Conservation (phyloP, 2,888 invertebrate species). For the Rhagophthalmus giganteus region DNA sequence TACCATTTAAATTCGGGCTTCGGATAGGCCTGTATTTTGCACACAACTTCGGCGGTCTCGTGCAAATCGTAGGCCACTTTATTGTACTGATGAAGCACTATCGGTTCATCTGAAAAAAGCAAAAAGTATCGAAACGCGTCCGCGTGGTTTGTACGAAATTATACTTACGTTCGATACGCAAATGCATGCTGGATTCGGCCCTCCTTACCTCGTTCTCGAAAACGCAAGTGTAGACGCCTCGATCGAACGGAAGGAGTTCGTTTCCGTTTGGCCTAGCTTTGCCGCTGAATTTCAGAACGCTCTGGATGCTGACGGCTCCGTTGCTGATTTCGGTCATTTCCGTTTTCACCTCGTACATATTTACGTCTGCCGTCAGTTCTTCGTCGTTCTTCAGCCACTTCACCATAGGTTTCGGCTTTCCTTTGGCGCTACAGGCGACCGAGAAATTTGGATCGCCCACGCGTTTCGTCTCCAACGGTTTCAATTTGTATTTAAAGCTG, state of each 20-base stretch:
- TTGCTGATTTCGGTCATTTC: conserved; percentile 77
- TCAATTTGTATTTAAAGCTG: conserved; percentile 78
- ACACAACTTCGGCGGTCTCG: conserved; percentile 84
- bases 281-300: conserved; percentile 78
- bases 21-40: conserved; percentile 89
- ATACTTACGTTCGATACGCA: conserved; percentile 84
- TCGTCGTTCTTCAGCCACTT: conserved; percentile 85
- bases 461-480: conserved; percentile 77
- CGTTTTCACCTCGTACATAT: conserved; percentile 80
- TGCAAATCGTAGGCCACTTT: conserved; percentile 86
- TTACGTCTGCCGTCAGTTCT: conserved; percentile 75
- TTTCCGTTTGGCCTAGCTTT: conserved; percentile 75
- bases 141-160: not conserved
- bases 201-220: conserved; percentile 89
- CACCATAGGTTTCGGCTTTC: conserved; percentile 83
- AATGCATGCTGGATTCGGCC: conserved; percentile 85
- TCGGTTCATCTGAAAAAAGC: conserved; percentile 74
- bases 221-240: conserved; percentile 84
- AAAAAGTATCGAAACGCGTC: no score
- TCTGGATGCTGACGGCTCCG: conserved; percentile 80
- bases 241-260: conserved; percentile 78
- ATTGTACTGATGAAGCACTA: conserved; percentile 80
- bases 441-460: conserved; percentile 79
- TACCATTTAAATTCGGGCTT: conserved; percentile 93
- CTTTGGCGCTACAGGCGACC: conserved; percentile 82